phyloP scores from a whole-genome alignment of 2,888 invertebrate genomes.

The Hypomecis atomaria region DNA sequence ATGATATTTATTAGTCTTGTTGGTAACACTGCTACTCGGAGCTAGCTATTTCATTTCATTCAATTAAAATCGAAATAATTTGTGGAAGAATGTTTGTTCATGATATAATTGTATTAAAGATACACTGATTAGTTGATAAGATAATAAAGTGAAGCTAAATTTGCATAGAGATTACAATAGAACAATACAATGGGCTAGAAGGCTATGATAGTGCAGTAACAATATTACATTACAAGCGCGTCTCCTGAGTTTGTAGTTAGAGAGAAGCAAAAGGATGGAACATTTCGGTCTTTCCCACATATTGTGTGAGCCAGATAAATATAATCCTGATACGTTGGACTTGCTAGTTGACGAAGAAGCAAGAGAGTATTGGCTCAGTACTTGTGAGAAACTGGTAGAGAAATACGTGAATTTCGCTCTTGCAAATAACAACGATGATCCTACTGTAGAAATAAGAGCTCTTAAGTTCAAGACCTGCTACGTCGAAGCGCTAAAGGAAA shows the following conservation, averaged over 20 bases:
- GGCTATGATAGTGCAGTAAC: conserved; percentile 53
- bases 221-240: conserved; percentile 44
- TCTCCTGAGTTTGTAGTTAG: conserved; percentile 17
- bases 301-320: conserved; percentile 90
- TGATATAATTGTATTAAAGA: conserved; percentile 10
- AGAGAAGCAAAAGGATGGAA: conserved; percentile 66
- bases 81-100: not conserved
- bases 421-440: conserved; percentile 87
- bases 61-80: not conserved
- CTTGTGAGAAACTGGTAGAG: conserved; percentile 93
- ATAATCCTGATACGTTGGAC: conserved; percentile 97
- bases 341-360: conserved; percentile 93
- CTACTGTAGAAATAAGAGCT: conserved; percentile 91
- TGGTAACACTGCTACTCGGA: too few relatives aligned
- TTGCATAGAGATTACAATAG: conserved; percentile 68
- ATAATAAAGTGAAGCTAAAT: conserved; percentile 58
- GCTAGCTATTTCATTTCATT: too few relatives aligned
- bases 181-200: conserved; percentile 68
- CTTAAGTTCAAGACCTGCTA: conserved; percentile 93
- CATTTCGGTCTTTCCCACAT: conserved; percentile 83
- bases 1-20: too few relatives aligned
- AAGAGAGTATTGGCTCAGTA: conserved; percentile 95
- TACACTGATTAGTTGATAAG: conserved; percentile 55
- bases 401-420: conserved; percentile 94
- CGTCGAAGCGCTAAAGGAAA: conserved; percentile 89